Evolutionary conservation across 1,140 invertebrate species (phyloP), one percentile per base, ranked within the genome.

Genomic region (Drosophila micromelanica): DNA sequence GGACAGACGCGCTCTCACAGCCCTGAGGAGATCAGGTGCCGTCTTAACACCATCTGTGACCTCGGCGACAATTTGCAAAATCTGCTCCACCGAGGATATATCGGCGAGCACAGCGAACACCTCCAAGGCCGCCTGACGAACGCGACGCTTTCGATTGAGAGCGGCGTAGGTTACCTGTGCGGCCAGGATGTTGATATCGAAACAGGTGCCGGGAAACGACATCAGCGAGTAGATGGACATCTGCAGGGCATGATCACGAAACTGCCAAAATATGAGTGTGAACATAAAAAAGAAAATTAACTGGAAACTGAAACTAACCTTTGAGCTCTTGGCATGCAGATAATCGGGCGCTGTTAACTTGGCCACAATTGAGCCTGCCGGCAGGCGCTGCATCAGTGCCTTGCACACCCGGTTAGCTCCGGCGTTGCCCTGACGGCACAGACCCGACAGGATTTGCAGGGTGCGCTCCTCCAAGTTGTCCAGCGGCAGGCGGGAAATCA

Each of bases 71-170:
- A 93, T 93, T 49, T 93, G 80, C 20, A 95, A 61, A 13, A 95
- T 93, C 15, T 80, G 69, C 5, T 90, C 73, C 23, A 94, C 92
- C 20, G 94, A 94, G 67, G 96, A 94, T 32, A 96, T 94, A 90
- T 97, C 96, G 3, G 95, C 95, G 4, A 97, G 90, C 23, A 96
- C 95, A 3, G 97, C 96, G 49, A 97, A 91, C 48, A 96, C 95
- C 90, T 98, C 97, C n/a, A 98, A 92, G 0, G 96, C 94, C 3
- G 96, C 95, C 77, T 97, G 96, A 9, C 96, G 93, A 0, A 98
- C 96, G 74, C 95, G 93, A 59, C 96, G 92, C 77, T 96, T 95
- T 2, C 93, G 92, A 93, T 97, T 96, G 17, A 93, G 93, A 13
- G 96, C 93, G 55, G 94, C 93, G 38, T 93, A 93, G 12, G 94